Evolutionary conservation across 30 jellyfish, hydroid and myxozoan species (phyloP), one percentile per base, ranked within the genome.

Genomic region (Rhopilema esculentum): DNA sequence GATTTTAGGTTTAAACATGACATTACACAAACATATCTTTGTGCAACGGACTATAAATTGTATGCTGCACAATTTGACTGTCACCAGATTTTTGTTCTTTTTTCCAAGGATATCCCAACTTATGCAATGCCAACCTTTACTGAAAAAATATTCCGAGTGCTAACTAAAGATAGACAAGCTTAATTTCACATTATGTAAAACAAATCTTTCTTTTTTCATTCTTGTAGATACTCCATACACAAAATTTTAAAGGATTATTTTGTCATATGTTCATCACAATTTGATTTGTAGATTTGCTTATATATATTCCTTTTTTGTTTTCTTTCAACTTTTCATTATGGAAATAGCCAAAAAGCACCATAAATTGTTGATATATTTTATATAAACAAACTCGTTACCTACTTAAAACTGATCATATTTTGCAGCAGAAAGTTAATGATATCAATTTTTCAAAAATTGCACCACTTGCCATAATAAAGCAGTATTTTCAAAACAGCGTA

Each of bases 81-180:
- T 21, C 91, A 84, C n/a, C 96, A 96, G 69, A 57, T 96, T 9
- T 96, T 81, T 88, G 78, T 87, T 30, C 80, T 96, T 66, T 96
- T 91, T 76, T 62, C 95, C 29, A 71, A 68, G 33, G 97, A 91
- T 48, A 88, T 89, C 61, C 97, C 99, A 66, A 79, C 88, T 20
- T 91, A 89, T 88, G 97, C 98, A 40, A 22, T 96, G 91, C 75
- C 86, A 23, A 65, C 72, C 19, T 57, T 66, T 29, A 77, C 97
- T 16, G 86, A 75, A 27, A 73, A 70, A 70, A 83, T 92, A 20
- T 85, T 96, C 49, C 80, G 67, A 77, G 71, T 49, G 8, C 90
- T 96, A 48, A 76, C 97, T 17, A 66, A 73, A 33, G 22, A 48
- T n/a, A 73, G 20, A 22, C 32, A 20, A 18, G 27, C 57, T 2